These are phyloP conservation scores for Tetrax tetrax DNA, from an alignment of 2,113 vertebrate genomes.

Conservation along the genomic window DNA sequence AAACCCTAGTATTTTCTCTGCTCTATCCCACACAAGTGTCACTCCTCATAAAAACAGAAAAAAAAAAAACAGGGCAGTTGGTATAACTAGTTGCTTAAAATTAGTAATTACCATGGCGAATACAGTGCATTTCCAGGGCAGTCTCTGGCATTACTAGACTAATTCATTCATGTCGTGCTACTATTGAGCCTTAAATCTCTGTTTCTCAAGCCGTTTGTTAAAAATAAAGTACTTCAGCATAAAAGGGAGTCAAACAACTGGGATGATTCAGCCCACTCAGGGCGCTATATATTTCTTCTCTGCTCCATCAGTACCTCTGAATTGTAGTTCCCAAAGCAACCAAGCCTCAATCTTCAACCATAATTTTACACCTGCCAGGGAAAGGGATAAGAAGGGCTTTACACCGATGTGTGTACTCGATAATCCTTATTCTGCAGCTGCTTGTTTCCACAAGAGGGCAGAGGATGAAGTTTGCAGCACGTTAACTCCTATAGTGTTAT, in stretches of 20 bases:
- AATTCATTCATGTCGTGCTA: neutral
- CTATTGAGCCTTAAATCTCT: conserved; percentile 31
- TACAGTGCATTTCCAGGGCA: conserved; percentile 16
- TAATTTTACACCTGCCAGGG: neutral
- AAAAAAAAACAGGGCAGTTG: neutral
- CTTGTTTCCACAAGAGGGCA: conserved; percentile 15
- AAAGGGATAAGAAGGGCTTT: neutral
- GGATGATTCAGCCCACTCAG: conserved; percentile 21
- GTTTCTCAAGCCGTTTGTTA: conserved; percentile 24
- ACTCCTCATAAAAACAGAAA: neutral
- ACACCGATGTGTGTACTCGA: neutral
- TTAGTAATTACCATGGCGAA: neutral
- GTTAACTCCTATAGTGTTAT: neutral
- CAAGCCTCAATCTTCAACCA: neutral
- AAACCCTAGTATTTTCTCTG: conserved; percentile 18
- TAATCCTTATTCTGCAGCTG: neutral
- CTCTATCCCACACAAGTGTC: neutral
- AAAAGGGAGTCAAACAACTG: conserved; percentile 26
- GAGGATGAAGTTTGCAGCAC: neutral
- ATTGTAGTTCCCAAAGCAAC: conserved; percentile 16
- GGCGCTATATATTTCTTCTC: conserved; percentile 2
- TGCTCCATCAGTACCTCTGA: neutral
- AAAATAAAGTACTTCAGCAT: conserved; percentile 37
- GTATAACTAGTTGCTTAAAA: conserved; percentile 27
- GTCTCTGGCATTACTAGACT: conserved; percentile 4